Base-by-base conservation (phyloP, 2,113 vertebrate genomes). In the Xenopus laevis region DNA sequence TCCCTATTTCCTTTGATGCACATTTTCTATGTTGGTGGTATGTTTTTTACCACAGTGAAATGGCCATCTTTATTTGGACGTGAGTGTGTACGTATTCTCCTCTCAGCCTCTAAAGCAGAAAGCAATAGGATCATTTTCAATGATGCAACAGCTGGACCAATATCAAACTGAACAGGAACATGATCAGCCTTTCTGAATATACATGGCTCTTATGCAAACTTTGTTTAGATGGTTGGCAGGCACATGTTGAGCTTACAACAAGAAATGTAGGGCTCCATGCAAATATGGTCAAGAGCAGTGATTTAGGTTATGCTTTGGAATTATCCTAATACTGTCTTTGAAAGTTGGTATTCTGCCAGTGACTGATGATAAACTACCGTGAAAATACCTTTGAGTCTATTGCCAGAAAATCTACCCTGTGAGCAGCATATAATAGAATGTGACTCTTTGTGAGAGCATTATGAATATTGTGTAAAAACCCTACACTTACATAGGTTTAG, bases 211-310 rank as follows among this genome's bases (percentile, higher is more conserved):
- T 91, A 86, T 84, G 87, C 86, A 87, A 84, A 87, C 87, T 77
- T 82, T 90, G 67, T 55, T 77, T 27, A 84, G 85, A 81, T 82
- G 88, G 89, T 90, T 90, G 84, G 90, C 86, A 92, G 91, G 89
- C 92, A 92, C 89, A 87, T 86, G 87, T 84, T 86, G 90, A 91
- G 87, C 88, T 90, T 87, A 90, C 91, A 92, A 90, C 74, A 70
- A 85, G 88, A 84, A 81, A 85, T 88, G 88, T 81, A 88, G 86
- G 86, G 86, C 83, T 89, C 90, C 91, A 92, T 93, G 92, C 92
- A 92, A 91, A 86, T 90, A 87, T 77, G 92, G 90, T 90, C 88
- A 89, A 88, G 88, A 92, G 87, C 88, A 86, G 92, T 86, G 89
- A 84, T 85, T 90, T 83, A 85, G 86, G 86, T 86, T 83, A 89